Percentiles rank a stretch among this genome's conserved stretches.
Evolutionary conservation across 2,113 vertebrate species (phyloP).

Genomic region (Silurus asotus): DNA sequence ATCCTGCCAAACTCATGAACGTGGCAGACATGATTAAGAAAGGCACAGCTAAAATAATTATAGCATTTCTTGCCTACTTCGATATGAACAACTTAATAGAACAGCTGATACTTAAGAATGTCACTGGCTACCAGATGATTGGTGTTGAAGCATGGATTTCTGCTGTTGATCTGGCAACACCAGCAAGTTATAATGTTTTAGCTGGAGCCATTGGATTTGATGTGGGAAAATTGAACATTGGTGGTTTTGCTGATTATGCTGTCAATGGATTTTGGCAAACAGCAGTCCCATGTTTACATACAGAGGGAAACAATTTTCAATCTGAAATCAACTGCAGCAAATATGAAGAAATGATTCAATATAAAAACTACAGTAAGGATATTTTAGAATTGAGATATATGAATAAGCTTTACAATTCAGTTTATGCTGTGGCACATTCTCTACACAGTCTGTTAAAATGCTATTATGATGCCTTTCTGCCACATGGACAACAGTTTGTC

Average conservation of each 20-base stretch:
- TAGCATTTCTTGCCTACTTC: too few relatives aligned
- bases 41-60: too few relatives aligned
- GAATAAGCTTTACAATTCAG: constrained; percentile 68
- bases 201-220: too few relatives aligned
- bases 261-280: constrained; percentile 66
- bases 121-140: too few relatives aligned
- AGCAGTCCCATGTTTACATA: constrained; percentile 51
- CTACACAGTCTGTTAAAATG: constrained; percentile 66
- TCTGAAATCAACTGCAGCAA: constrained; percentile 47
- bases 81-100: too few relatives aligned
- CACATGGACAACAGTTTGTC: constrained; percentile 62
- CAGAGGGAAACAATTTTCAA: background rate
- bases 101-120: too few relatives aligned
- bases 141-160: too few relatives aligned
- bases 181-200: too few relatives aligned
- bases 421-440: constrained; percentile 69
- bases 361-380: constrained; percentile 61
- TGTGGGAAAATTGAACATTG: too few relatives aligned
- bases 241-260: constrained; percentile 59
- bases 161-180: too few relatives aligned
- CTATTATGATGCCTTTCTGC: constrained; percentile 69
- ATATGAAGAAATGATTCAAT: constrained; percentile 50
- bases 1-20: too few relatives aligned
- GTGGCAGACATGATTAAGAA: too few relatives aligned
- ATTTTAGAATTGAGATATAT: constrained; percentile 66